Percentiles rank a stretch among this genome's conserved stretches.
Evolutionary conservation across 2,888 invertebrate genomes (phyloP).

Genomic region (Anoplius nigerrimus): DNA sequence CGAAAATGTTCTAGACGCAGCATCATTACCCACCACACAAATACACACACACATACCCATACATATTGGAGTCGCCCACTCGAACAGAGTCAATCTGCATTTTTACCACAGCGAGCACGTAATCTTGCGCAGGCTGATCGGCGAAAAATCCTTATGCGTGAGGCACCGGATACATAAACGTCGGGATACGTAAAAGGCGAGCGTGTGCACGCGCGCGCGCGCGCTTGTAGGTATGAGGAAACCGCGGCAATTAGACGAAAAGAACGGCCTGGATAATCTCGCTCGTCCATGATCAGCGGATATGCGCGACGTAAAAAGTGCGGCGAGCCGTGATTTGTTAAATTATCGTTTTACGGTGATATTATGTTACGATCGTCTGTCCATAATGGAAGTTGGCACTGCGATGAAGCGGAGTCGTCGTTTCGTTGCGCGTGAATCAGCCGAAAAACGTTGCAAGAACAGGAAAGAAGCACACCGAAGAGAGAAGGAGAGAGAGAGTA

Average conservation of each 20-base stretch:
- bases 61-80: too few species aligned
- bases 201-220: neutral
- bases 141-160: neutral
- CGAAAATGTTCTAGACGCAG: too few species aligned
- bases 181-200: too few species aligned
- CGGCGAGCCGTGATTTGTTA: constrained; percentile 14
- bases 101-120: too few species aligned
- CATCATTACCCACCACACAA: too few species aligned
- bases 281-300: neutral
- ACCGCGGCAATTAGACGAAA: constrained; percentile 35
- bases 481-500: neutral
- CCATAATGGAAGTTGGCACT: too few species aligned
- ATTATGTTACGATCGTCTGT: too few species aligned
- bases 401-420: too few species aligned
- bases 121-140: too few species aligned
- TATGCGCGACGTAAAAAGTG: constrained; percentile 6
- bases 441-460: neutral
- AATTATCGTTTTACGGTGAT: neutral
- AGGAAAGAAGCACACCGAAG: neutral
- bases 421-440: neutral
- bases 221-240: neutral
- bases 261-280: constrained; percentile 17
- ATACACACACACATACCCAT: too few species aligned
- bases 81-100: too few species aligned
- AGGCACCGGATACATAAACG: neutral